Evolutionary conservation across 2,113 vertebrate species (phyloP), one percentile per base, ranked within the genome.

Genomic region (Cephalopterus ornatus): DNA sequence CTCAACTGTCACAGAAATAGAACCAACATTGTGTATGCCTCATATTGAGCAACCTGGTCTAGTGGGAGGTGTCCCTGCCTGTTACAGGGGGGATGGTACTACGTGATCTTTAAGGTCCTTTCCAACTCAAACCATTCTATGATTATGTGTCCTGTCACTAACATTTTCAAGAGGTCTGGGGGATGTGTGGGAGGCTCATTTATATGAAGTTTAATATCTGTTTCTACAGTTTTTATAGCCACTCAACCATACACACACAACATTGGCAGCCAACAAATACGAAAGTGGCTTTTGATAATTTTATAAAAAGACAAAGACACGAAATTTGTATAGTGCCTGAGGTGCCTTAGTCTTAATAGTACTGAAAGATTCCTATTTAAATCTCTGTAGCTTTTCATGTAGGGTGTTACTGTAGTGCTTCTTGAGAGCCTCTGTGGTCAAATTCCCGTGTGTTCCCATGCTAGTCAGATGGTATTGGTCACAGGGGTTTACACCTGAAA

Each of bases 131-230:
- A 74, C 3, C 37, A 46, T 39, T 44, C 13, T 3, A 32, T 35
- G 14, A 76, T 30, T 67, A 28, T 16, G 32, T 62, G 55, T 20
- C 7, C 14, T 28, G 14, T 56, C 5, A 0, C 7, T 66, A 67
- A 83, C 41, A 75, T 61, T 83, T 90, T 67, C 21, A 88, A 81
- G 18, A 75, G 56, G 49, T 11, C 14, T 42, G 39, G 7, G 5
- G 2, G 11, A 5, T 30, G 8, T 12, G 24, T 0, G 13, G 3
- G 4, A 71, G 19, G 21, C 24, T 66, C 9, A 62, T 22, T 20
- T 24, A 62, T 55, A 66, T 55, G n/a, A 89, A 91, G 8, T 26
- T 37, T 56, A n/a, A 81, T 71, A 83, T 68, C 33, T 65, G 6
- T 83, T 79, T 83, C 52, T 88, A 65, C 27, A 33, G 17, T 24